phyloP scores from a whole-genome alignment of 2,797 vertebrate genomes.

The Ptychobarbus kaznakovi region DNA sequence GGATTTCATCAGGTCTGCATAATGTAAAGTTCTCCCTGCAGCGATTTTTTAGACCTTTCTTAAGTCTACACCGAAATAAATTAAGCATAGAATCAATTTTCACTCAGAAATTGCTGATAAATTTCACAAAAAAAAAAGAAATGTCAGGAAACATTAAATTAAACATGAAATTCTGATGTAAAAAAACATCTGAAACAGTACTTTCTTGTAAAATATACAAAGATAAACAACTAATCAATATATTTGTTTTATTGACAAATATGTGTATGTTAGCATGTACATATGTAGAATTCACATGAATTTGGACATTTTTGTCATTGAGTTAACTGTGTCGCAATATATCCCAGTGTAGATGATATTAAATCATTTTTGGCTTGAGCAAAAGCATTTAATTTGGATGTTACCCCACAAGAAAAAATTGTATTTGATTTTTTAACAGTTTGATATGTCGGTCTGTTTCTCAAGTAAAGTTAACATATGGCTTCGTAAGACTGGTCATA shows the following conservation, averaged over 20 bases:
- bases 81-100: neutral
- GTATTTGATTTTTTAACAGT: too few relatives aligned
- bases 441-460: neutral
- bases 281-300: neutral
- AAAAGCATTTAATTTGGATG: neutral
- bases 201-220: neutral
- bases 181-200: neutral
- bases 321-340: neutral
- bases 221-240: too few relatives aligned
- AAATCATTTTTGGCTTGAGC: neutral
- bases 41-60: neutral
- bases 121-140: neutral
- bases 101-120: neutral
- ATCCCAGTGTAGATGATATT: neutral
- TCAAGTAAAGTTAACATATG: neutral
- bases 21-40: neutral
- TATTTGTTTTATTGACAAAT: neutral
- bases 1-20: constrained; percentile 3
- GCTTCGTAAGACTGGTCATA: neutral
- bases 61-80: neutral
- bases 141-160: neutral
- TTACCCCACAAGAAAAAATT: neutral
- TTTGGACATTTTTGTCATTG: neutral
- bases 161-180: neutral
- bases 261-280: neutral